Evolutionary conservation across 2,113 vertebrate genomes (phyloP), one percentile per base, ranked within the genome.

Genomic region (Muscicapa adusta): DNA sequence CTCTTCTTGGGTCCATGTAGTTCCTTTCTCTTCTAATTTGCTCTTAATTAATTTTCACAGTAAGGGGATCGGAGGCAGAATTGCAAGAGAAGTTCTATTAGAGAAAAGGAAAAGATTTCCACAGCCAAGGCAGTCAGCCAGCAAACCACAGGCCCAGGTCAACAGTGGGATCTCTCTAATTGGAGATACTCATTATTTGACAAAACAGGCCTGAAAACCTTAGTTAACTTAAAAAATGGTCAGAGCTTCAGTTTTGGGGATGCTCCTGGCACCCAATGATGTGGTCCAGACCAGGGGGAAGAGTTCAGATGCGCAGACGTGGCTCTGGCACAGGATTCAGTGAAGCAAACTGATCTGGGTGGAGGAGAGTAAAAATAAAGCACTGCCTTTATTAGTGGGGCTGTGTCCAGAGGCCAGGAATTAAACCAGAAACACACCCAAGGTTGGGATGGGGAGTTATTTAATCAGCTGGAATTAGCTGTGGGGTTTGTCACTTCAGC

Each of bases 391-490:
- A 68, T 83, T 78, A 85, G 70, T 2, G 5, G 29, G 23, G 16
- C 51, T 67, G 34, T 77, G 89, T 85, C 93, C 88, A 93, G 63
- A 80, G 82, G 91, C 91, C 58, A 74, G 34, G 82, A 91, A 79
- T 95, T 89, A 94, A 93, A 71, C 34, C 20, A 89, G 78, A 88
- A 93, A 74, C 28, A 15, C 29, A 34, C 45, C 54, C 18, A 62
- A 12, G 38, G 0, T 47, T 83, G 50, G 38, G 31, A 83, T 62
- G 34, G 72, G 38, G 66, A 42, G 15, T 62, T 63, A 89, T 62
- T 96, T 95, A 94, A 95, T 97, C 66, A 92, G 67, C 60, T 7
- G 23, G 78, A 95, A 96, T 85, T 95, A 75, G 88, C 89, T 91
- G n/a, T 88, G 93, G 67, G 85, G 63, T 94, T 96, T 97, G 85